These are phyloP conservation scores for Paramuricea clavata DNA, from an alignment of 92 coral and sea anemone species.

Conservation along the genomic window DNA sequence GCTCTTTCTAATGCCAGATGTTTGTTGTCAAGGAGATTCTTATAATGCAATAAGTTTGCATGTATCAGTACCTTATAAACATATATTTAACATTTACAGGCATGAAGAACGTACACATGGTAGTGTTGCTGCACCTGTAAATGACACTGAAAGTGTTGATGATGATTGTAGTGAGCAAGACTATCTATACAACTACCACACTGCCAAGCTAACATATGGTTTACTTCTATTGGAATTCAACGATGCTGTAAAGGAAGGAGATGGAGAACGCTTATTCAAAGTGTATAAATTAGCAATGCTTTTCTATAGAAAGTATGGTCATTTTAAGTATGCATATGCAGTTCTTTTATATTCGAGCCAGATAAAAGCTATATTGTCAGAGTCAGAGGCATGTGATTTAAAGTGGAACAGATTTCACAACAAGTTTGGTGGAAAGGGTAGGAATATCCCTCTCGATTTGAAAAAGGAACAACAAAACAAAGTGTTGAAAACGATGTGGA, in stretches of 20 bases:
- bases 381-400: constrained; percentile 57
- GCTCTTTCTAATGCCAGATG: no score
- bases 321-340: constrained; percentile 26
- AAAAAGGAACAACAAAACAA: constrained; percentile 50
- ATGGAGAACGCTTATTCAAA: constrained; percentile 55
- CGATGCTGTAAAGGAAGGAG: constrained; percentile 32
- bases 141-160: no score
- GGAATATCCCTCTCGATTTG: constrained; percentile 62
- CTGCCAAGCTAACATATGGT: not conserved
- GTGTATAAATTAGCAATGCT: constrained; percentile 62
- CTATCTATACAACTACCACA: constrained; percentile 29
- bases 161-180: constrained; percentile 1
- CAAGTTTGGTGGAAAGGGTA: constrained; percentile 68
- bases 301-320: constrained; percentile 44
- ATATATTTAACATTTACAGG: not conserved
- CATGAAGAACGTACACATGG: not conserved
- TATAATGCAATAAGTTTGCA: no score
- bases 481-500: constrained; percentile 62
- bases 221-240: not conserved
- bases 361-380: constrained; percentile 55
- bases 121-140: no score
- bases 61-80: no score
- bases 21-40: no score
- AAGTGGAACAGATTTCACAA: constrained; percentile 73
- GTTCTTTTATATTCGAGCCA: constrained; percentile 49